A percentile compares a stretch with the other conserved stretches of the same genome.
Conservation (phyloP, 2,113 vertebrate genomes). For the Oreocharis arfaki region DNA sequence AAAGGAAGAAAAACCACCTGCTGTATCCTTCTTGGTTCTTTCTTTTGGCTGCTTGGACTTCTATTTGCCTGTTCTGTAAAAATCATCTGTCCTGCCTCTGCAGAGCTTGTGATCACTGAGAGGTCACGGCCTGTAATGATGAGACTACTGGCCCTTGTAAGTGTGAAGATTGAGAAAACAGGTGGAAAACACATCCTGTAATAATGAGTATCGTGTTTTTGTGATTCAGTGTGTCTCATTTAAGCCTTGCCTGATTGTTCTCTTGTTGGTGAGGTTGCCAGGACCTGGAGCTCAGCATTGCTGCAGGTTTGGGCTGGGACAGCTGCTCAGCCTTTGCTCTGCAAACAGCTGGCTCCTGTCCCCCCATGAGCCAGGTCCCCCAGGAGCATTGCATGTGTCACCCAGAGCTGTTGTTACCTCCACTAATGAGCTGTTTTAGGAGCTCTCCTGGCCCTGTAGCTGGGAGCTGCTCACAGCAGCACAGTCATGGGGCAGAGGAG, state of each 20-base stretch:
- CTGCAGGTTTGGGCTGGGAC: background rate
- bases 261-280: background rate
- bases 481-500: background rate
- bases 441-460: background rate
- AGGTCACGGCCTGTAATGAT: background rate
- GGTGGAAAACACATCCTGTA: background rate
- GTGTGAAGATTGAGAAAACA: background rate
- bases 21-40: background rate
- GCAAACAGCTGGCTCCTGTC: background rate
- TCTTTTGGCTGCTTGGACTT: background rate
- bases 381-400: background rate
- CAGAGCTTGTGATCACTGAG: background rate
- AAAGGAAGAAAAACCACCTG: background rate
- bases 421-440: background rate
- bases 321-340: background rate
- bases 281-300: background rate
- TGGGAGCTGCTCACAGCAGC: background rate
- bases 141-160: background rate
- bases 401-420: slow-evolving; percentile 3
- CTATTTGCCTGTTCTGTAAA: background rate
- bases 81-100: background rate
- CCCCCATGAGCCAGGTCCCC: background rate
- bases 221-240: background rate
- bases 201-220: background rate
- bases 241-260: background rate